These are phyloP conservation scores for Andrena trimmerana DNA, from an alignment of 2,888 invertebrate genomes.

Conservation along the genomic window DNA sequence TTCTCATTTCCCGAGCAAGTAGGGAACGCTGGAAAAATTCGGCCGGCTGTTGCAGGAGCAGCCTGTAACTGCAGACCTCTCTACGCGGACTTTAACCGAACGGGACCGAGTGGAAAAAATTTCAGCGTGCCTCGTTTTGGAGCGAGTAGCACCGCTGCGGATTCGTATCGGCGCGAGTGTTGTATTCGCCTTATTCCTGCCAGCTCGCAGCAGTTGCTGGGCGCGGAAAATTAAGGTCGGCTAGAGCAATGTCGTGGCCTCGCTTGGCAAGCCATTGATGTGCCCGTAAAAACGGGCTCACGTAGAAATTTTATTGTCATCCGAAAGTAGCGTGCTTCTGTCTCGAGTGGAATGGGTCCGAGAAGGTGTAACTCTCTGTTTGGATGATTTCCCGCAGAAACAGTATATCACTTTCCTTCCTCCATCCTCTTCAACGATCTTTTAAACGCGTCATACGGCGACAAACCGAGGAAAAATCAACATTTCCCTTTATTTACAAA, in stretches of 20 bases:
- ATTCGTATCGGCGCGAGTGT: background rate
- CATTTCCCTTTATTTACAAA: background rate
- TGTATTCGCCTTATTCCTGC: background rate
- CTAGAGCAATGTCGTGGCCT: constrained; percentile 10
- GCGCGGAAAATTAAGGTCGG: constrained; percentile 42
- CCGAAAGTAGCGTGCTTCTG: constrained; percentile 39
- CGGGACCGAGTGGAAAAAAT: background rate
- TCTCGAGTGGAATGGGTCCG: constrained; percentile 22
- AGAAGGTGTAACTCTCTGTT: constrained; percentile 1
- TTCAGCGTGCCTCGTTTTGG: background rate
- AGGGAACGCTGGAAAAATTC: background rate
- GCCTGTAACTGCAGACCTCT: background rate
- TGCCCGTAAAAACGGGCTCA: constrained; percentile 16
- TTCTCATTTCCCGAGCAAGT: background rate
- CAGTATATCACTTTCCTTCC: constrained; percentile 43
- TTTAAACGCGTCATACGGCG: background rate
- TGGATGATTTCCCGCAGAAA: constrained; percentile 29
- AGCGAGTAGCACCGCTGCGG: background rate
- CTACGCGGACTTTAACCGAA: background rate
- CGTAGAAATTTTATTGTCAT: constrained; percentile 54
- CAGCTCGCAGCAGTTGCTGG: background rate
- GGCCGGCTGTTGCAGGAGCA: background rate
- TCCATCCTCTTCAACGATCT: background rate
- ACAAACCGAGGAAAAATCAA: background rate
- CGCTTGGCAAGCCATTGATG: constrained; percentile 36